Evolutionary conservation across 2,113 vertebrate genomes (phyloP), one percentile per base, ranked within the genome.

Genomic region (Catharus minimus): DNA sequence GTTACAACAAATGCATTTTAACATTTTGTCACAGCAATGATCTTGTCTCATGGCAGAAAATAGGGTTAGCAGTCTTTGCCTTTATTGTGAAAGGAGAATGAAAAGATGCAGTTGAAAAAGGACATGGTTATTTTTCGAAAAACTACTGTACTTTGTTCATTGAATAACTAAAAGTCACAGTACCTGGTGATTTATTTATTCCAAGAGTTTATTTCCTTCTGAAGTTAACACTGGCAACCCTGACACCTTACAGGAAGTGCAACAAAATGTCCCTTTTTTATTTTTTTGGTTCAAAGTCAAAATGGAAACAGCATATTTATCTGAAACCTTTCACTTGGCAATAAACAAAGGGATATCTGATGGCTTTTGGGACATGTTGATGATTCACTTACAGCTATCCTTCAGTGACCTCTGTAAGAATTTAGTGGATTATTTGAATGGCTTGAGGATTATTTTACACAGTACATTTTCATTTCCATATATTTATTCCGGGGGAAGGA

Each of bases 1-100:
- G 53, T 87, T 97, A 94, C 95, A 95, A 86, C 58, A 95, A 96
- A 79, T 49, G 85, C 26, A 10, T 95, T 96, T 96, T 94, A 96
- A 89, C 76, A 90, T 95, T 91, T 86, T 94, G 80, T 92, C 81
- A 91, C 86, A 92, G 80, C 22, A 61, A 88, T 95, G 94, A 84
- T 95, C 86, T 86, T 94, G 95, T 94, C 86, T 95, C 95, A 88
- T 55, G 61, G 69, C 80, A 92, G 81, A 81, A 79, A 85, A 86
- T 4, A 89, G 28, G 49, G 44, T 81, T 46, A 38, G 41, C 28
- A 69, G 74, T 56, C 60, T 87, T 90, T 88, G 50, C 62, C n/a
- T 93, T 93, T 64, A 73, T 91, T 78, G 74, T 87, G 47, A 26
- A 80, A 81, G 55, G 36, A 96, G 85, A 95, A 94, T 80, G 52